Conservation (phyloP, 2,113 vertebrate species). For the Ciconia stormi region DNA sequence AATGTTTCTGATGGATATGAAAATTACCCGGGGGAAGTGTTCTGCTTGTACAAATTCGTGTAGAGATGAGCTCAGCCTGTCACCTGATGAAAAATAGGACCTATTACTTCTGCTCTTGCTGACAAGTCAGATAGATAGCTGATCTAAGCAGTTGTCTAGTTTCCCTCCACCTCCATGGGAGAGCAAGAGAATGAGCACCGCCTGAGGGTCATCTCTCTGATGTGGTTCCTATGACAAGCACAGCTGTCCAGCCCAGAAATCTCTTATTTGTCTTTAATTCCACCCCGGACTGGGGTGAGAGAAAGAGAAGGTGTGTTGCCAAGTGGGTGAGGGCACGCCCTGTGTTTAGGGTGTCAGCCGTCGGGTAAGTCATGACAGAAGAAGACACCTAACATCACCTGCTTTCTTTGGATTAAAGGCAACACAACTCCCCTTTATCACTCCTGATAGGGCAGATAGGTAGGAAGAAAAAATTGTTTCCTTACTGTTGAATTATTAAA, state of each 20-base stretch:
- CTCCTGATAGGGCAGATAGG: not conserved
- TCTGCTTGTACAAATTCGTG: not conserved
- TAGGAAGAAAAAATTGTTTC: not conserved
- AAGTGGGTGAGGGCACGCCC: not conserved
- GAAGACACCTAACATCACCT: not conserved
- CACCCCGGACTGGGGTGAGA: not conserved
- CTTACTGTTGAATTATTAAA: not conserved
- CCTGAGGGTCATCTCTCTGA: not conserved
- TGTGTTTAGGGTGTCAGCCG: not conserved
- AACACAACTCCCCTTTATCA: not conserved
- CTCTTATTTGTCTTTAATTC: not conserved
- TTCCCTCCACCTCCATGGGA: not conserved
- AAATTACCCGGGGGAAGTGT: not conserved
- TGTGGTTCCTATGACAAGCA: rapidly evolving
- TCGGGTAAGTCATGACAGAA: rapidly evolving
- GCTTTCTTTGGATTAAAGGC: not conserved
- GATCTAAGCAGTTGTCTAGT: not conserved
- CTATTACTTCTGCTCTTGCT: not conserved
- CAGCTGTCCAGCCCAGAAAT: not conserved
- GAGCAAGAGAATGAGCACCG: not conserved
- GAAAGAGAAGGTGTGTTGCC: not conserved
- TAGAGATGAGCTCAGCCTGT: not conserved
- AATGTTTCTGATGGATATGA: not conserved
- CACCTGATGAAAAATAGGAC: not conserved
- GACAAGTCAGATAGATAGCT: not conserved